Evolutionary conservation across 2,797 vertebrate genomes (phyloP).

Genomic region (Xenops minutus): DNA sequence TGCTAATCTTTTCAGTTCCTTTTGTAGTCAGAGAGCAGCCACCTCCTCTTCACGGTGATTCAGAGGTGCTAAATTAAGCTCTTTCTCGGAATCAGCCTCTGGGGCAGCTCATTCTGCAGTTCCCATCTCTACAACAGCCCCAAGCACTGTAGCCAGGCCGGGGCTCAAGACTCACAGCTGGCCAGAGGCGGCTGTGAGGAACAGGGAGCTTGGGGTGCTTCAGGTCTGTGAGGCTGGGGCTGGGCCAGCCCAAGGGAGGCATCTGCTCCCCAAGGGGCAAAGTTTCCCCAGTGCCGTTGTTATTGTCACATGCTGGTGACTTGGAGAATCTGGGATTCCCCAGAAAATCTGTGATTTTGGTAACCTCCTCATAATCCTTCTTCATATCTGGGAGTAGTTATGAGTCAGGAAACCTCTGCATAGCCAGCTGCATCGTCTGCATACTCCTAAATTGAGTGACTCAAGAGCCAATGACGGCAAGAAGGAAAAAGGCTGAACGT

Average conservation of each 20-base stretch:
- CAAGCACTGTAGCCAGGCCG: not conserved
- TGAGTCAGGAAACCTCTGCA: not conserved
- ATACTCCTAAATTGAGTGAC: fast-evolving
- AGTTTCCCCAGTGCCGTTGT: fast-evolving
- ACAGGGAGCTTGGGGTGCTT: not conserved
- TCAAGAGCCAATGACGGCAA: not conserved
- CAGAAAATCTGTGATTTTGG: not conserved
- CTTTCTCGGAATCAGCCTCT: not conserved
- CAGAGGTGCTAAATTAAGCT: slow-evolving; percentile 36
- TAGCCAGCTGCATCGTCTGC: not conserved
- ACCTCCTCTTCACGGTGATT: slow-evolving; percentile 29
- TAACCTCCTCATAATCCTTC: not conserved
- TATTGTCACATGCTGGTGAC: fast-evolving
- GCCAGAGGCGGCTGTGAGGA: fast-evolving
- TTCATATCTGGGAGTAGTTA: not conserved
- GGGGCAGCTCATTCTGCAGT: not conserved
- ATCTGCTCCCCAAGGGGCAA: too few relatives aligned
- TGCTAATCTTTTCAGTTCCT: not conserved
- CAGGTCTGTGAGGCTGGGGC: fast-evolving
- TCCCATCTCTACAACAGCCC: not conserved
- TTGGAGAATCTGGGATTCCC: not conserved
- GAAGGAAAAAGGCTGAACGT: not conserved
- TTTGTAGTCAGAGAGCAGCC: not conserved
- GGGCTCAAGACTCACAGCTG: not conserved
- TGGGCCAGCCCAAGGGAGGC: not conserved